A percentile compares a stretch with the other conserved stretches of the same genome.
Evolutionary conservation across 2,797 vertebrate species (phyloP).

Genomic region (Sphenopsis melanotis): DNA sequence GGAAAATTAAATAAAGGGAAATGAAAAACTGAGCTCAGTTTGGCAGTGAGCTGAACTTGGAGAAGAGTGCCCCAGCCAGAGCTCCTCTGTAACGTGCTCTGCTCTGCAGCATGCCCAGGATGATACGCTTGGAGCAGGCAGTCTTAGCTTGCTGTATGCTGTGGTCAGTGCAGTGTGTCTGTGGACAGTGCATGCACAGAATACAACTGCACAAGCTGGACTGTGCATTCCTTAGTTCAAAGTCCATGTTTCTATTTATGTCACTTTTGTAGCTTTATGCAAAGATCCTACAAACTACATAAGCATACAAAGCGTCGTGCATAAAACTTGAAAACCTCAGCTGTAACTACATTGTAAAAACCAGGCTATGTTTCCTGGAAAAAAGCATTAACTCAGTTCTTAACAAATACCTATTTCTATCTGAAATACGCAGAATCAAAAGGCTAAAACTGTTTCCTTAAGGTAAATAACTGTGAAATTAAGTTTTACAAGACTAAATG

Average conservation of each 20-base stretch:
- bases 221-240: neutral
- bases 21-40: neutral
- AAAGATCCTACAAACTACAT: neutral
- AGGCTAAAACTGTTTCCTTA: neutral
- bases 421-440: neutral
- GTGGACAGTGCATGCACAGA: neutral
- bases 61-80: neutral
- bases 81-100: accelerated
- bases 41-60: neutral
- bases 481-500: neutral
- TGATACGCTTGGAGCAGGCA: neutral
- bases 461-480: neutral
- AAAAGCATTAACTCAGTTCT: neutral
- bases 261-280: neutral
- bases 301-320: neutral
- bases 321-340: neutral
- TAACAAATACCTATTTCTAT: neutral
- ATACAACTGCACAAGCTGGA: neutral
- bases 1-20: neutral
- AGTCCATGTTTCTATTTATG: neutral
- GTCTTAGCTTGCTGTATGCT: neutral
- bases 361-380: neutral
- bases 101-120: neutral
- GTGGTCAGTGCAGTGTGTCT: neutral
- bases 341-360: neutral